Evolutionary conservation across 2,797 vertebrate genomes (phyloP).

Genomic region (Rhodeus uyekii): DNA sequence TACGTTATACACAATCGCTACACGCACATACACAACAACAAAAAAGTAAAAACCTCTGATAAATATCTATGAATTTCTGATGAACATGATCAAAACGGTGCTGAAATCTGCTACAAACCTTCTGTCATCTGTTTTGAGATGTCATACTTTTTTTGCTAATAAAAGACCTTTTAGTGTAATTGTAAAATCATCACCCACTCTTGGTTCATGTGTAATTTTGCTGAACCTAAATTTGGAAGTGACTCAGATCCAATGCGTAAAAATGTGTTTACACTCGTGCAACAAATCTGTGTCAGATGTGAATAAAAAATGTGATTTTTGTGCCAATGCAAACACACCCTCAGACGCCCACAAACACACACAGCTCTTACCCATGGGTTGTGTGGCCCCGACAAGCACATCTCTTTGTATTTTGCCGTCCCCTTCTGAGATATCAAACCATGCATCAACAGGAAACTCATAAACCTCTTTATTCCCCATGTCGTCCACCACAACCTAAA

Average conservation of each 20-base stretch:
- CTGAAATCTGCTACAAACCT: neutral
- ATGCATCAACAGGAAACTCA: constrained; percentile 89
- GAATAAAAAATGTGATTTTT: too few relatives aligned
- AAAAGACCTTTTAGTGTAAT: neutral
- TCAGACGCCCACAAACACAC: too few relatives aligned
- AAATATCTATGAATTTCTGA: neutral
- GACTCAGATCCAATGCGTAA: too few relatives aligned
- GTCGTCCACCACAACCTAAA: constrained; percentile 90
- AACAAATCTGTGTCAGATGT: too few relatives aligned
- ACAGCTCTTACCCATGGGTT: constrained; percentile 85
- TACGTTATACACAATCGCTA: constrained; percentile 91
- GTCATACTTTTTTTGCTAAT: neutral
- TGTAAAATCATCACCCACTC: neutral
- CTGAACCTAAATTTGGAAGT: too few relatives aligned
- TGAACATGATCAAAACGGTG: neutral
- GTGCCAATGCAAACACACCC: too few relatives aligned
- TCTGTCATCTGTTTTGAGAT: neutral
- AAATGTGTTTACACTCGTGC: too few relatives aligned
- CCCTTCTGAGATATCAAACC: constrained; percentile 92
- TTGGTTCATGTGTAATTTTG: neutral
- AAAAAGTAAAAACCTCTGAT: neutral
- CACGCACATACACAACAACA: neutral
- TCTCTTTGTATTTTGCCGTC: constrained; percentile 99
- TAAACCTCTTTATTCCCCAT: constrained; percentile 94
- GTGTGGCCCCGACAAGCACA: constrained; percentile 86